Conservation (phyloP, 64 coral and sea anemone genomes). For the Acropora yongei region DNA sequence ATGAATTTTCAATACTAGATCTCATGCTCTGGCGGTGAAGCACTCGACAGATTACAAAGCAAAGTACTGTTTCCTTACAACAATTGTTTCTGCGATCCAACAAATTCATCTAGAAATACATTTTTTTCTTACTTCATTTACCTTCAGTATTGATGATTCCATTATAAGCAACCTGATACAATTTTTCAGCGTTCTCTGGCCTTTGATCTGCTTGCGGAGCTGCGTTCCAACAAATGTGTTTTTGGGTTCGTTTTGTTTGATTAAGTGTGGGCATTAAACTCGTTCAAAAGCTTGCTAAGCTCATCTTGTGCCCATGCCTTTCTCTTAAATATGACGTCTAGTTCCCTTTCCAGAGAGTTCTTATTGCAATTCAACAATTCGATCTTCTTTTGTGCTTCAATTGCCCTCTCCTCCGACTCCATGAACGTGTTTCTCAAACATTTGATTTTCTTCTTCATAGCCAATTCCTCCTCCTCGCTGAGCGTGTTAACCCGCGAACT, state of each 20-base stretch:
- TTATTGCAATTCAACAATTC: constrained; percentile 16
- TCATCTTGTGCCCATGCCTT: constrained; percentile 24
- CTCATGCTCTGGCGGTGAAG: neutral
- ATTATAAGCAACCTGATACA: neutral
- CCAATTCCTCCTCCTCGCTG: constrained; percentile 24
- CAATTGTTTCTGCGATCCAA: neutral
- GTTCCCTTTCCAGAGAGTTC: neutral
- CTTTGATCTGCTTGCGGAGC: neutral
- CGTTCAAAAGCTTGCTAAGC: constrained; percentile 25
- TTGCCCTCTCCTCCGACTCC: constrained; percentile 14
- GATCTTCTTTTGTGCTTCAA: constrained; percentile 16
- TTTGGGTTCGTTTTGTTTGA: neutral
- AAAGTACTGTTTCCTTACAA: neutral
- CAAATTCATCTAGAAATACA: neutral
- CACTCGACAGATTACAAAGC: neutral
- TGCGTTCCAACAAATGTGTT: neutral
- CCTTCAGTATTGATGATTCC: neutral
- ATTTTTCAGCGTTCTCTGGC: neutral
- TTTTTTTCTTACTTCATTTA: neutral
- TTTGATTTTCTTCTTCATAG: constrained; percentile 8
- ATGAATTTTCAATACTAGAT: neutral
- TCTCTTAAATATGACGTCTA: neutral
- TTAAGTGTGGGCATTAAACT: neutral
- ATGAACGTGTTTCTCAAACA: constrained; percentile 16
- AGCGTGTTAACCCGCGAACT: neutral